A percentile compares a stretch with the other conserved stretches of the same genome.
These are phyloP conservation scores for Chionoecetes opilio DNA, from an alignment of 1,140 invertebrate genomes.

Conservation along the genomic window DNA sequence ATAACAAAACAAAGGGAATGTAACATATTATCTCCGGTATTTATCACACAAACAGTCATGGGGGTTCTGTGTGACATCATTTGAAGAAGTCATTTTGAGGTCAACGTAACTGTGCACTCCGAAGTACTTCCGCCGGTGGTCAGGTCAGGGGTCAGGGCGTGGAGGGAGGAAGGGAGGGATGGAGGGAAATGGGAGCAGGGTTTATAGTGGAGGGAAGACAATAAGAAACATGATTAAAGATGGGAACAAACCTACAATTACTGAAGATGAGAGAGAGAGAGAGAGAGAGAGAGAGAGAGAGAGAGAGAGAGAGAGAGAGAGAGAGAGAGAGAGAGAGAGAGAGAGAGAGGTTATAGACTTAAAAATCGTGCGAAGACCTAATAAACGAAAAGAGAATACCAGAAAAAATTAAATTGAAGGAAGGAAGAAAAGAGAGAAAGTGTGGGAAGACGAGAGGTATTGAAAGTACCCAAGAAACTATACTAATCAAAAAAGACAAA, in stretches of 20 bases:
- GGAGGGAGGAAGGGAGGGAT: neutral
- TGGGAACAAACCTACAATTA: neutral
- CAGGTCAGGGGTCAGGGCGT: slow-evolving; percentile 2
- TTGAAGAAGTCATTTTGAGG: neutral
- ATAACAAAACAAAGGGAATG: neutral
- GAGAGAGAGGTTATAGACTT: neutral
- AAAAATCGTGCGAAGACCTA: neutral
- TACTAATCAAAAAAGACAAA: neutral
- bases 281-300: slow-evolving; percentile 30
- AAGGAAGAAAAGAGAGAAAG: neutral
- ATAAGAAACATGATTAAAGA: neutral
- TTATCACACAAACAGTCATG: neutral
- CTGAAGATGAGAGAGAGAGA: neutral
- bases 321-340: neutral
- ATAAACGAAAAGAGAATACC: neutral
- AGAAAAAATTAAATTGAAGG: neutral
- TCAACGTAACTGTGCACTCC: neutral
- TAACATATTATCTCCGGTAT: neutral
- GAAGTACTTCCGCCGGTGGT: slow-evolving; percentile 15
- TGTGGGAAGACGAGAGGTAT: neutral
- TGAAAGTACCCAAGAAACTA: neutral
- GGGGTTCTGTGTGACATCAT: neutral
- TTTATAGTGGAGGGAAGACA: no score
- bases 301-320: slow-evolving; percentile 29
- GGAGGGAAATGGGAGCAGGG: neutral